Base-by-base conservation (phyloP, 2,888 invertebrate species). In the Eupelmus urozonus region DNA sequence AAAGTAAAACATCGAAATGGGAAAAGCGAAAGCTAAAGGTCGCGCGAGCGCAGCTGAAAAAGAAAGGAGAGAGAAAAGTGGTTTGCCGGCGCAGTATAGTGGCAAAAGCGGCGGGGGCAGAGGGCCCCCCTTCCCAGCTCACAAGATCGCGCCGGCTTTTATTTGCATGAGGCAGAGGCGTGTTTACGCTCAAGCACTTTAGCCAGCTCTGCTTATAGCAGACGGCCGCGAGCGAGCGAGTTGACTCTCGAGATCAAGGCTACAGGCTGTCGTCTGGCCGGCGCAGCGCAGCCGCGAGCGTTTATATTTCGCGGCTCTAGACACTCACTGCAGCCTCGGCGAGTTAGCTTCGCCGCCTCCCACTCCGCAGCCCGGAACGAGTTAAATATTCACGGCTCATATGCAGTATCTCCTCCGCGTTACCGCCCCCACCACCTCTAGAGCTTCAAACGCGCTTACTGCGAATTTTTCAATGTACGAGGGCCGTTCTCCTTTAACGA, bases 341-440 rank as follows among this genome's bases (percentile, higher is more conserved):
- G 53, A 29, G 66, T 20, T 29, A 53, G 53, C 49, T 45, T 16
- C 34, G 23, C 29, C 13, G 34, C 20, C 5, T 18, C 13, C 9
- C 16, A 7, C 45, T 45, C 9, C 16, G 13, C 16, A 16, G 45
- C 34, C 9, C 34, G 16, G 45, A 2, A 2, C 2, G 13, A 4
- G 74, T 86, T 82, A 86, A 86, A 85, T 86, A 87, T 87, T 86
- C 85, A 85, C 79, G 82, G 53, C 81, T 87, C 85, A 85, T 86
- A 85, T 85, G 85, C 84, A 86, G 84, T 84, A 83, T 87, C 83
- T 83, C 82, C 20, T n/a, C n/a, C n/a, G n/a, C n/a, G n/a, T 42
- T 77, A 77, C 53, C 11, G 34, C 11, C 34, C 18, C 29, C n/a
- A n/a, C n/a, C n/a, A n/a, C n/a, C n/a, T n/a, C n/a, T n/a, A n/a